Evolutionary conservation across 2,797 vertebrate genomes (phyloP), one percentile per base, ranked within the genome.

Genomic region (Propithecus deckenii): DNA sequence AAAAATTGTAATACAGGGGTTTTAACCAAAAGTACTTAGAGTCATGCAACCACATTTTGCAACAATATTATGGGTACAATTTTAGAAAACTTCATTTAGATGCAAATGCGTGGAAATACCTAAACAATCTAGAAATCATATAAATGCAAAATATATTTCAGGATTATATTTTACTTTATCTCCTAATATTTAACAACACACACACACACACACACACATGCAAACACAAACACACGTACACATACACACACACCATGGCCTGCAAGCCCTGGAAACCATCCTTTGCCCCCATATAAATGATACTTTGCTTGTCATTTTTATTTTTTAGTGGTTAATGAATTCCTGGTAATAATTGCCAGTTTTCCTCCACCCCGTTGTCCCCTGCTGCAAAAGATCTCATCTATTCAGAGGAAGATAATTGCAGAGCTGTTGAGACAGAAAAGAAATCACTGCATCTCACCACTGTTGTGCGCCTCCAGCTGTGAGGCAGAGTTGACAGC

Each of bases 401-500:
- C 97, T 98, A 93, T 98, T 98, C 94, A 95, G 95, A 80, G 97
- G 78, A 97, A 98, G 98, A 97, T 98, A 98, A 98, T 95, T 98
- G 98, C 96, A 97, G 97, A 43, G 25, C 95, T 98, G 97, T 95
- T 93, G 96, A 97, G 95, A 97, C 91, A 95, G 96, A 93, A 97
- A 75, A 78, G 22, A 91, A 98, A 97, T 63, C 75, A 55, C 95
- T 96, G 86, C 85, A 83, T 97, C 99, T 99, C 98, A 99, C 99
- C 99, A 35, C 99, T 99, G 98, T 99, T 99, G 98, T 99, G 99
- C 3, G 99, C 99, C 98, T 99, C 99, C 97, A 99, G 99, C 99
- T 99, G 99, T 0, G 99, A 99, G 97, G 99, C 99, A 0, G 99
- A 99, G 99, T 99, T 99, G 98, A 99, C 99, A 14, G 99, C 99